Conservation (phyloP, 2,113 vertebrate species). For the Mobula birostris region DNA sequence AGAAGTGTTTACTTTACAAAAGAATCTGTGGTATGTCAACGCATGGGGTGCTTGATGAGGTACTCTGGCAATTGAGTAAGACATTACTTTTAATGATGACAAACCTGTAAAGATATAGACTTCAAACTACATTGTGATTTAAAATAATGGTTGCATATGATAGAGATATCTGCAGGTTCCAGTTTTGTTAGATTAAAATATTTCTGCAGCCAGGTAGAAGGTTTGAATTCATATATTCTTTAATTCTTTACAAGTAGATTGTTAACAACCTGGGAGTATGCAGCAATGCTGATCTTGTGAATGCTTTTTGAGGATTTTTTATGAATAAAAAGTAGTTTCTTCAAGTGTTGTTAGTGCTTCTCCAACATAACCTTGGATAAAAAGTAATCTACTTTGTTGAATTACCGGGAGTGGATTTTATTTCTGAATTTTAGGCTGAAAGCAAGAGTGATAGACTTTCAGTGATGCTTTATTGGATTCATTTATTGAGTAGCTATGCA, state of each 20-base stretch:
- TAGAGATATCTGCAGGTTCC: not conserved
- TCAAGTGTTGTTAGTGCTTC: not conserved
- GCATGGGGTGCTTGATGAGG: conserved; percentile 41
- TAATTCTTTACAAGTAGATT: not conserved
- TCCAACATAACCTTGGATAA: not conserved
- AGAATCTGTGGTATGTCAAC: conserved; percentile 60
- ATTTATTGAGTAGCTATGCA: not conserved
- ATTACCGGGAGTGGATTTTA: not conserved
- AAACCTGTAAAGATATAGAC: not conserved
- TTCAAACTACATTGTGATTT: not conserved
- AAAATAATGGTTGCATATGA: not conserved
- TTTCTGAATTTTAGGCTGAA: not conserved
- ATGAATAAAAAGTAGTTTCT: not conserved
- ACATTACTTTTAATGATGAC: conserved; percentile 32
- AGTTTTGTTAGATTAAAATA: not conserved
- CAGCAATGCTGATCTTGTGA: too few relatives aligned
- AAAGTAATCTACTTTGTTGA: not conserved
- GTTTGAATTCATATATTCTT: conserved; percentile 6
- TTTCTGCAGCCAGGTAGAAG: not conserved
- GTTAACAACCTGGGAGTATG: not conserved
- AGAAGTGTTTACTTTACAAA: conserved; percentile 57
- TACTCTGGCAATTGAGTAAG: conserved; percentile 25
- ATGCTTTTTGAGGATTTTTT: not conserved
- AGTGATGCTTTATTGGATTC: not conserved
- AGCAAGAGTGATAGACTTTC: not conserved